These are phyloP conservation scores for Sinocyclocheilus anophthalmus DNA, from an alignment of 2,113 vertebrate species.

Conservation along the genomic window DNA sequence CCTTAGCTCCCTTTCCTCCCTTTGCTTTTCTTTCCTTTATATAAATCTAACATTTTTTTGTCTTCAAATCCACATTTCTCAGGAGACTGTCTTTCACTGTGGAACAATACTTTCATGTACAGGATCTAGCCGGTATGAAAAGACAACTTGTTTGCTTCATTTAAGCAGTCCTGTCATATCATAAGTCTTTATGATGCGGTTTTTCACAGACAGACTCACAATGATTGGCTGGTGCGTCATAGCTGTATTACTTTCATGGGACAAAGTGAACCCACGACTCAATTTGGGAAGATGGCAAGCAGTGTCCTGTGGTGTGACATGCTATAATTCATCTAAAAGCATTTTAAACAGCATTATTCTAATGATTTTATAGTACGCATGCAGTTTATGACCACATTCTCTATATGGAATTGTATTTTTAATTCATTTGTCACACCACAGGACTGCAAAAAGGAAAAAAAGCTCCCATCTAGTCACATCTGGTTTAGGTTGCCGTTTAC, in stretches of 20 bases:
- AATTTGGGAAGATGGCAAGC: background rate
- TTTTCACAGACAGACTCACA: background rate
- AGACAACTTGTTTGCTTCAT: conserved; percentile 29
- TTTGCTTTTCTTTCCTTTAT: conserved; percentile 2
- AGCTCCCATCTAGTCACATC: conserved; percentile 21
- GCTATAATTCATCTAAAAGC: conserved; percentile 3
- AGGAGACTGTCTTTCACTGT: background rate
- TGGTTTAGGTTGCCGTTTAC: conserved; percentile 31
- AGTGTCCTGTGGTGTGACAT: background rate
- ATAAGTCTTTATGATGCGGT: background rate
- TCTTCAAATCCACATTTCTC: background rate
- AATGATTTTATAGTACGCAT: conserved; percentile 18
- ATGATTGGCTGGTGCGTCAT: conserved; percentile 1
- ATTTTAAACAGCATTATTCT: background rate
- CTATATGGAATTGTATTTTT: conserved; percentile 3
- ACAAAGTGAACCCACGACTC: background rate
- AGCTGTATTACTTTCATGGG: background rate
- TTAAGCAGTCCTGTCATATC: background rate
- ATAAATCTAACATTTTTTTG: background rate
- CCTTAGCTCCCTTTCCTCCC: background rate
- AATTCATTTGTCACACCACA: conserved; percentile 21
- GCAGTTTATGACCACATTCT: conserved; percentile 15
- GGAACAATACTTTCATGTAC: conserved; percentile 8
- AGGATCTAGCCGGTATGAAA: background rate
- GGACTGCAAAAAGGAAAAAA: background rate